These are phyloP conservation scores for Ruditapes philippinarum DNA, from an alignment of 1,140 invertebrate genomes.

Conservation along the genomic window DNA sequence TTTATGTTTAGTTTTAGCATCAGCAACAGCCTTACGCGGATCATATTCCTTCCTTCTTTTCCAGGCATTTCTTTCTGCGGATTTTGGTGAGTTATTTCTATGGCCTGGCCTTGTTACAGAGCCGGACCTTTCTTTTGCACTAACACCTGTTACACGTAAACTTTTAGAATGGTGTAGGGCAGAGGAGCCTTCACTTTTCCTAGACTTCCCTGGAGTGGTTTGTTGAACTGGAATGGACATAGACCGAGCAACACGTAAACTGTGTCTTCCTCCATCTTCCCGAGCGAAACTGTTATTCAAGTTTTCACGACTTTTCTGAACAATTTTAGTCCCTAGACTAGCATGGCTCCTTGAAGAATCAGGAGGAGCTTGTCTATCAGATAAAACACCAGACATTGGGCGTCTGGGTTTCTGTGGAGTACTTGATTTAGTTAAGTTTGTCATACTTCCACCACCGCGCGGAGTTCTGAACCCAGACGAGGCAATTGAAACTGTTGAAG, in stretches of 20 bases:
- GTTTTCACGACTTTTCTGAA: conserved; percentile 77
- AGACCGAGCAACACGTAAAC: conserved; percentile 87
- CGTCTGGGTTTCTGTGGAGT: conserved; percentile 58
- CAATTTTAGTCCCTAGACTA: conserved; percentile 83
- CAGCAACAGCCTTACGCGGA: conserved; percentile 94
- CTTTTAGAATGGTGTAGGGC: conserved; percentile 60
- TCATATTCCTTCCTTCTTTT: conserved; percentile 96
- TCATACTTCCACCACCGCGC: conserved; percentile 36
- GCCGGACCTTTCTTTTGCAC: conserved; percentile 65
- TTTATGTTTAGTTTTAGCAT: conserved; percentile 87
- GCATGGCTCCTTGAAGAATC: conserved; percentile 75
- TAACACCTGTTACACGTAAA: conserved; percentile 78
- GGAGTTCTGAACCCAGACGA: conserved; percentile 58
- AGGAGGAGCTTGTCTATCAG: conserved; percentile 37
- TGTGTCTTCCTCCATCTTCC: conserved; percentile 90
- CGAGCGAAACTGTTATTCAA: conserved; percentile 86
- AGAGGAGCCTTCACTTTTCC: conserved; percentile 35
- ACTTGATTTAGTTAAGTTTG: conserved; percentile 56
- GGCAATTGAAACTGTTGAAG: conserved; percentile 59
- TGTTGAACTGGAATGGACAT: conserved; percentile 63
- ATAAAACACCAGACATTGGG: conserved; percentile 56
- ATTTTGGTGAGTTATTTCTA: conserved; percentile 82
- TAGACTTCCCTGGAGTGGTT: conserved; percentile 5
- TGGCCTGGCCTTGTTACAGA: conserved; percentile 75
- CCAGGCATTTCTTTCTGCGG: conserved; percentile 95